A percentile compares a stretch with the other conserved stretches of the same genome.
phyloP scores from a whole-genome alignment of 2,113 vertebrate genomes.

The Phoenicopterus ruber region DNA sequence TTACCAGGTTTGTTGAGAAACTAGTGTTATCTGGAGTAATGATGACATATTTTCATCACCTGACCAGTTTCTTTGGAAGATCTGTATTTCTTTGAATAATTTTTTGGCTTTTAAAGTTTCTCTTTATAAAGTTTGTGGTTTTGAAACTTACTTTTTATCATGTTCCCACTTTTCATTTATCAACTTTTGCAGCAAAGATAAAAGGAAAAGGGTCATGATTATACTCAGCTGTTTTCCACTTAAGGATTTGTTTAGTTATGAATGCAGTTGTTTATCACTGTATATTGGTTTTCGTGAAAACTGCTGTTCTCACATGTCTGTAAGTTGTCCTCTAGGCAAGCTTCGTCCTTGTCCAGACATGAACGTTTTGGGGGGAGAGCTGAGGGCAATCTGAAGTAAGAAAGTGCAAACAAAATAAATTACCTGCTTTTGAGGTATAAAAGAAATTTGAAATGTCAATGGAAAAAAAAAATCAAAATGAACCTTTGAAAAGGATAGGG shows the following conservation, averaged over 20 bases:
- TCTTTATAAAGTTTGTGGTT: neutral
- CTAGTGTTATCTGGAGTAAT: neutral
- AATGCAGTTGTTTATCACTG: conserved; percentile 3
- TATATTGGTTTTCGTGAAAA: neutral
- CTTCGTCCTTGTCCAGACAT: neutral
- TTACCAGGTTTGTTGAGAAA: neutral
- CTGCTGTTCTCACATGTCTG: neutral
- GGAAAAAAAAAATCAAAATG: neutral
- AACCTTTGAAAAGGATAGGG: neutral
- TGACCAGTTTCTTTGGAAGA: neutral
- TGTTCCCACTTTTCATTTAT: neutral
- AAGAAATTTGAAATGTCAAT: neutral
- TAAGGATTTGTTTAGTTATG: neutral
- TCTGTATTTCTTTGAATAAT: neutral
- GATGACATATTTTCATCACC: neutral
- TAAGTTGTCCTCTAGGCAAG: neutral
- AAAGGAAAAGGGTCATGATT: neutral
- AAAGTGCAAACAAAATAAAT: neutral
- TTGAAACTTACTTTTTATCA: neutral
- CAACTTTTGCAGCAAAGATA: neutral
- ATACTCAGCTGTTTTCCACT: neutral
- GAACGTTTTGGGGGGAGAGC: neutral
- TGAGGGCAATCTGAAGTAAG: neutral
- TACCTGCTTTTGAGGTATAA: neutral
- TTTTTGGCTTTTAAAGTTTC: neutral